Evolutionary conservation across 2,113 vertebrate genomes (phyloP).

Genomic region (zebrafish (Danio rerio)): DNA sequence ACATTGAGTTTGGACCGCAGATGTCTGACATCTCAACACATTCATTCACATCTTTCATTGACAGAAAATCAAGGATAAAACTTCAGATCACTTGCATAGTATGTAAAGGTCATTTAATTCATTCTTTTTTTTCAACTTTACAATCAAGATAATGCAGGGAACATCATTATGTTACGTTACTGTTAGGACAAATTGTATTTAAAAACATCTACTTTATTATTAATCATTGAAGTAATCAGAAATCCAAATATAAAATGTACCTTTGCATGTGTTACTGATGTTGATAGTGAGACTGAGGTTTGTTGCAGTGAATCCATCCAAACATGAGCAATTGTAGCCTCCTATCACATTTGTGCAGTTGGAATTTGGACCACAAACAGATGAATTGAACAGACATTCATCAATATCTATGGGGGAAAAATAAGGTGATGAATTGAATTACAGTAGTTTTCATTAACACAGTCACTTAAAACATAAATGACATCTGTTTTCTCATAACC

Average conservation of each 20-base stretch:
- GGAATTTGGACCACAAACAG: conserved; percentile 24
- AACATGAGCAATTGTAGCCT: conserved; percentile 11
- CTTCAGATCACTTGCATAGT: neutral
- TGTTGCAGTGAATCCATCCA: conserved; percentile 8
- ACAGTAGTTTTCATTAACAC: neutral
- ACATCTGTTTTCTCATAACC: neutral
- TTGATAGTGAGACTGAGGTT: neutral
- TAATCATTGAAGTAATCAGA: neutral
- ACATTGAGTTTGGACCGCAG: conserved; percentile 32
- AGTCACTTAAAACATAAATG: neutral
- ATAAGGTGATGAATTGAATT: neutral
- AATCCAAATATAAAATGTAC: neutral
- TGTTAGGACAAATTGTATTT: too few species aligned
- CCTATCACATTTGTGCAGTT: neutral
- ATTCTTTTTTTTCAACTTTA: neutral
- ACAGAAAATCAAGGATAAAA: neutral
- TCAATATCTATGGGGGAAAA: neutral
- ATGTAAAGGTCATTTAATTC: too few species aligned
- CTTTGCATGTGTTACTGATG: conserved; percentile 14
- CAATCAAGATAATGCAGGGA: too few species aligned
- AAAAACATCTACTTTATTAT: too few species aligned
- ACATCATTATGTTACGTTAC: too few species aligned
- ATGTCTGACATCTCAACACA: neutral
- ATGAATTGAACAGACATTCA: neutral
- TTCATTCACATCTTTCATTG: conserved; percentile 10